A percentile compares a stretch with the other conserved stretches of the same genome.
Conservation (phyloP, 2,797 vertebrate species). For the Rousettus madagascariensis region DNA sequence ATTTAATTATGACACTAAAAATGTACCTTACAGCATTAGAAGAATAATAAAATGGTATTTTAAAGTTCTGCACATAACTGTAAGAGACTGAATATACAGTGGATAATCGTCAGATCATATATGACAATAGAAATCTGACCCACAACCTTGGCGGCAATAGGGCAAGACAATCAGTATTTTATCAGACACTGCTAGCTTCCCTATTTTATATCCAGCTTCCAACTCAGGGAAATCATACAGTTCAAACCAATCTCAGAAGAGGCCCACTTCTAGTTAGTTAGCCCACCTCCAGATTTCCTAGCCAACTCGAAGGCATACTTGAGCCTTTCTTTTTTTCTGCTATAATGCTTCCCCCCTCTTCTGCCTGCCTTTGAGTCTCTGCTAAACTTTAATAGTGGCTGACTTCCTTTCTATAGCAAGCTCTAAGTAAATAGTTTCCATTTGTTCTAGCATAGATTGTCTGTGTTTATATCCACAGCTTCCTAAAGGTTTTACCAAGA, state of each 20-base stretch:
- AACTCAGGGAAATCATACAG: not conserved
- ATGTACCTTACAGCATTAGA: not conserved
- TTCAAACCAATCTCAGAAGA: not conserved
- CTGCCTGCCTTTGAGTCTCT: not conserved
- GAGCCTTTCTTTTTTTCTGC: not conserved
- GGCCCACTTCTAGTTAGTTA: not conserved
- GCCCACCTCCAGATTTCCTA: not conserved
- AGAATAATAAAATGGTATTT: not conserved
- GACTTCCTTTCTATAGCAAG: not conserved
- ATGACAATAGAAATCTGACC: not conserved
- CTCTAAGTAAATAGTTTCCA: not conserved
- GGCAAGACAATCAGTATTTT: not conserved
- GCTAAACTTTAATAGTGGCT: not conserved
- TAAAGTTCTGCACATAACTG: not conserved
- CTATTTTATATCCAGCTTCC: not conserved
- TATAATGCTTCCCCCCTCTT: not conserved
- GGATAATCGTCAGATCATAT: not conserved
- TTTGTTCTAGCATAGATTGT: not conserved
- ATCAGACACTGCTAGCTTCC: not conserved
- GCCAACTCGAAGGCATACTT: not conserved
- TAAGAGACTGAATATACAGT: not conserved
- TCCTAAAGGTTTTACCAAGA: not conserved
- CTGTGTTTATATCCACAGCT: not conserved
- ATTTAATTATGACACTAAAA: not conserved
- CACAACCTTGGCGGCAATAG: not conserved